Conservation (phyloP, 1,140 invertebrate genomes). For the Archegozetes longisetosus region DNA sequence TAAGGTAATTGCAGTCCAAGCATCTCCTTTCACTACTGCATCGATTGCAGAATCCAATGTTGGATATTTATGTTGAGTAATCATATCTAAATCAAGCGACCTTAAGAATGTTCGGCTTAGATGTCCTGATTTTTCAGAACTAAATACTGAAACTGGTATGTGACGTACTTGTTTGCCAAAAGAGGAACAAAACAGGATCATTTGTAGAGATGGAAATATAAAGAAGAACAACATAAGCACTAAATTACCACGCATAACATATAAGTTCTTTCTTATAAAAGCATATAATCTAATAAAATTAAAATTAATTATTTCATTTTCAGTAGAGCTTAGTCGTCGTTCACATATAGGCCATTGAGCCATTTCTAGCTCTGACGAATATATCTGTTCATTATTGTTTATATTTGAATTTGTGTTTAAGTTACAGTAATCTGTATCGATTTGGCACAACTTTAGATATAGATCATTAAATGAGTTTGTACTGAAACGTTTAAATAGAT, state of each 20-base stretch:
- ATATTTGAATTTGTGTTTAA: neutral
- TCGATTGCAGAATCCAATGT: neutral
- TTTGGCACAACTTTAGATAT: constrained; percentile 66
- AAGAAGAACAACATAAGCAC: constrained; percentile 74
- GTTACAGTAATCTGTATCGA: neutral
- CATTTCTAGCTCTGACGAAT: neutral
- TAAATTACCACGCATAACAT: constrained; percentile 6
- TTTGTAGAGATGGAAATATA: constrained; percentile 74
- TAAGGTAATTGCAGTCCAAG: neutral
- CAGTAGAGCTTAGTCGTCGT: constrained; percentile 1
- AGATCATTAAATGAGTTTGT: constrained; percentile 75
- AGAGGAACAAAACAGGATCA: constrained; percentile 79
- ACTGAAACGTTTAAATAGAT: constrained; percentile 59
- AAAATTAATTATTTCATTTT: constrained; percentile 1
- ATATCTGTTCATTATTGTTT: neutral
- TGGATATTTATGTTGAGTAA: neutral
- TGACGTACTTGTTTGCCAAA: constrained; percentile 74
- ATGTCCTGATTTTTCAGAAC: neutral
- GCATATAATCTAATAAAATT: constrained; percentile 2
- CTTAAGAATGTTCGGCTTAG: neutral
- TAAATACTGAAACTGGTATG: constrained; percentile 52
- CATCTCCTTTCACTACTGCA: neutral
- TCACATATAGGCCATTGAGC: constrained; percentile 12
- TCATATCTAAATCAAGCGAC: neutral
- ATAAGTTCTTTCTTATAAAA: constrained; percentile 1